A percentile compares a stretch with the other conserved stretches of the same genome.
Conservation (phyloP, 2,888 invertebrate genomes). For the Ernsta delagoae region DNA sequence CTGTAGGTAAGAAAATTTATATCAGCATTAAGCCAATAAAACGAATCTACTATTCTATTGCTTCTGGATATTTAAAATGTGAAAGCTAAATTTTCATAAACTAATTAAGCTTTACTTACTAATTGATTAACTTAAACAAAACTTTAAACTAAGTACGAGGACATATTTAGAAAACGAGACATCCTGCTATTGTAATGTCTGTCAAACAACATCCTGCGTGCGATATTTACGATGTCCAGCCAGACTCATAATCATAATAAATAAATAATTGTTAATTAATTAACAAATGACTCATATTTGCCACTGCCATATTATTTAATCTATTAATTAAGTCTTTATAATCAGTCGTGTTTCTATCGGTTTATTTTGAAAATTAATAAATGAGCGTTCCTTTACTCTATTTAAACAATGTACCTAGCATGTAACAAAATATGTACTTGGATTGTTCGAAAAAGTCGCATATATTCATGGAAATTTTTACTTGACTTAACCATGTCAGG, state of each 20-base stretch:
- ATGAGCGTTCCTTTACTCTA: neutral
- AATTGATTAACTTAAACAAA: no score
- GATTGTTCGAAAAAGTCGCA: neutral
- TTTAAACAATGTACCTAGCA: neutral
- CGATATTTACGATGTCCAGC: conserved; percentile 36
- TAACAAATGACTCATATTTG: conserved; percentile 22
- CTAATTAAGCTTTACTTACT: no score
- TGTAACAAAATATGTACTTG: neutral
- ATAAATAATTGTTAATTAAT: conserved; percentile 24
- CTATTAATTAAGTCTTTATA: neutral
- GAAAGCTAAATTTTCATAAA: no score
- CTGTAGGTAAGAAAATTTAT: no score
- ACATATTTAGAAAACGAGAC: no score
- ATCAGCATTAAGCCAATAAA: no score
- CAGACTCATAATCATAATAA: conserved; percentile 27
- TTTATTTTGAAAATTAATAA: no score
- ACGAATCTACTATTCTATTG: no score
- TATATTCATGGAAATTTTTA: conserved; percentile 19
- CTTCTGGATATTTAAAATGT: no score
- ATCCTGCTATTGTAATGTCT: conserved; percentile 46
- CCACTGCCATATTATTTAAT: no score
- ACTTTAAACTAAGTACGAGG: no score
- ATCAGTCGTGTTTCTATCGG: neutral
- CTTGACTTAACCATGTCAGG: conserved; percentile 22
- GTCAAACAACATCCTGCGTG: conserved; percentile 46